A percentile compares a stretch with the other conserved stretches of the same genome.
These are phyloP conservation scores for Speoplatyrhinus poulsoni DNA, from an alignment of 2,113 vertebrate species.

Conservation along the genomic window DNA sequence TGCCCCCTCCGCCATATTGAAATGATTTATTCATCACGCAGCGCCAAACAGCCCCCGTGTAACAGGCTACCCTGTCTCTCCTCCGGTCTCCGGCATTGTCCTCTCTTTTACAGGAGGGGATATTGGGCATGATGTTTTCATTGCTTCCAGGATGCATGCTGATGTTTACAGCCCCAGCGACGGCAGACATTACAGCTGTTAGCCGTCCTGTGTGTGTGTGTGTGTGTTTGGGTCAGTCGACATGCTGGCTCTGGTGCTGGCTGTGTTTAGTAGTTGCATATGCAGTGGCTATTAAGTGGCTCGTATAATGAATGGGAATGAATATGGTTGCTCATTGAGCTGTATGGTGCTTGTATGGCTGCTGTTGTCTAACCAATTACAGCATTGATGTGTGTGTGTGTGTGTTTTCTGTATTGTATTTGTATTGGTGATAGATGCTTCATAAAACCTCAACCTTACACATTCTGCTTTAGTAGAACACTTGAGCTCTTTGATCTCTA, in stretches of 20 bases:
- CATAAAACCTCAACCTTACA: constrained; percentile 2
- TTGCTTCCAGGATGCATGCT: constrained; percentile 50
- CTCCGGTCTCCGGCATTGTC: constrained; percentile 48
- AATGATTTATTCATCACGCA: constrained; percentile 76
- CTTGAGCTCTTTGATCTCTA: constrained; percentile 32
- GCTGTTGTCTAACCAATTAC: constrained; percentile 13
- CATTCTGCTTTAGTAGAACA: constrained; percentile 5
- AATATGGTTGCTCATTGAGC: neutral
- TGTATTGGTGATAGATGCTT: constrained; percentile 12
- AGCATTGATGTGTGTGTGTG: constrained; percentile 1
- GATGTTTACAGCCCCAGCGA: constrained; percentile 56
- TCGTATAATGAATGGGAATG: neutral
- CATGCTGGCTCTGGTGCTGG: constrained; percentile 11
- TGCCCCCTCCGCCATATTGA: constrained; percentile 72
- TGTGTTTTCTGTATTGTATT: constrained; percentile 22
- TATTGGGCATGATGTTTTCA: constrained; percentile 57
- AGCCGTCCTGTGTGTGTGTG: constrained; percentile 32
- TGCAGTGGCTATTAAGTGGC: constrained; percentile 14
- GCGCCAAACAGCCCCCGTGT: constrained; percentile 55
- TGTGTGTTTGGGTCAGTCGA: constrained; percentile 14
- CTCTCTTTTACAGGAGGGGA: constrained; percentile 52
- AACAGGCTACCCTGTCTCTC: constrained; percentile 47
- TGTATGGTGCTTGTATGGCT: neutral
- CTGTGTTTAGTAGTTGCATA: constrained; percentile 14
- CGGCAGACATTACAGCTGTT: constrained; percentile 47